phyloP scores from a whole-genome alignment of 2,888 invertebrate genomes.

The Achlya flavicornis region DNA sequence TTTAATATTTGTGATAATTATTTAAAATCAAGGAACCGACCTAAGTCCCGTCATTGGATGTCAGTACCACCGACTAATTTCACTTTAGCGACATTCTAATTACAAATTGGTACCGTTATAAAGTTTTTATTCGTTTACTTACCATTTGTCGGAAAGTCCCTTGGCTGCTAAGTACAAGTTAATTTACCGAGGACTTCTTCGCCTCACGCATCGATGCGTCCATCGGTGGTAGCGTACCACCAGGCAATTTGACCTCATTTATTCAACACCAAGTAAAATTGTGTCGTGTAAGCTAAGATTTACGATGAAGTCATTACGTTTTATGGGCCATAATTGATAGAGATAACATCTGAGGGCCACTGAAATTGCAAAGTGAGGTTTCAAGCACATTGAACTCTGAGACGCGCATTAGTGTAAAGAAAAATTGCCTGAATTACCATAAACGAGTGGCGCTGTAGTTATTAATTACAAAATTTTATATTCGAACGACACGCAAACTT shows the following conservation, averaged over 20 bases:
- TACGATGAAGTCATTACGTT: constrained; percentile 83
- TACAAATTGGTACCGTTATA: not conserved
- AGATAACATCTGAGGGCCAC: constrained; percentile 76
- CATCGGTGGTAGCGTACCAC: constrained; percentile 43
- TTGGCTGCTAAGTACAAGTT: constrained; percentile 2
- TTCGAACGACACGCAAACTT: constrained; percentile 62
- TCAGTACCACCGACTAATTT: no score
- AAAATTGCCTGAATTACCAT: constrained; percentile 73
- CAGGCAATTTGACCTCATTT: constrained; percentile 73
- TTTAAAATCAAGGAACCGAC: no score
- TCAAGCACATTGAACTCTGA: constrained; percentile 70
- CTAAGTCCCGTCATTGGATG: no score
- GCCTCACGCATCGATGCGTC: constrained; percentile 21
- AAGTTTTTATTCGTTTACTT: not conserved
- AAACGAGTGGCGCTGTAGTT: constrained; percentile 73
- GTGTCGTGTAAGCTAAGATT: constrained; percentile 80
- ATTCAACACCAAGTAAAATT: constrained; percentile 78
- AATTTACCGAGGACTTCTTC: constrained; percentile 8
- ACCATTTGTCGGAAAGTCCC: not conserved
- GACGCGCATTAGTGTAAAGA: constrained; percentile 75
- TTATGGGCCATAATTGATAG: constrained; percentile 82
- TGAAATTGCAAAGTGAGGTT: constrained; percentile 79
- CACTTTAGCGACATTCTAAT: not conserved
- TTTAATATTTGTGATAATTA: no score
- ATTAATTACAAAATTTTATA: constrained; percentile 78